Conservation (phyloP, 2,888 invertebrate genomes). For the Steinernema carpocapsae region DNA sequence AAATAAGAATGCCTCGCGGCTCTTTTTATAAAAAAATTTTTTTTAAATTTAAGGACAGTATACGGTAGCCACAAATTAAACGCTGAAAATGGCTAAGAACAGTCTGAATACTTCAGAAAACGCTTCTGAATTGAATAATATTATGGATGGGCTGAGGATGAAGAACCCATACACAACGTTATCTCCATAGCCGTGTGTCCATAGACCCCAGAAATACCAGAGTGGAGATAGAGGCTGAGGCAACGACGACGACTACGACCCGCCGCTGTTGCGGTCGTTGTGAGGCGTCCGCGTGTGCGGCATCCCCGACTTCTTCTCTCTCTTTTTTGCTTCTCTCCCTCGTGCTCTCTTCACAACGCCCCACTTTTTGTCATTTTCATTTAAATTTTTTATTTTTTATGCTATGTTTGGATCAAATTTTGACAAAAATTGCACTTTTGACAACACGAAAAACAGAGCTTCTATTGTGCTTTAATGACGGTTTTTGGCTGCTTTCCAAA, state of each 20-base stretch:
- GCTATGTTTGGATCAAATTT: constrained; percentile 10
- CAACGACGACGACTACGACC: too few species aligned
- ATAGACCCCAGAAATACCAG: constrained; percentile 31
- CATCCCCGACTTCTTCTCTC: too few species aligned
- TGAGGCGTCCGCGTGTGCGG: constrained; percentile 2
- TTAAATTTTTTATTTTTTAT: constrained; percentile 2
- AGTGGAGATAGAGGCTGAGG: constrained; percentile 13
- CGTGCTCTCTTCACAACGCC: neutral
- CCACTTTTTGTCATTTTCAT: neutral
- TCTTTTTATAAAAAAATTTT: too few species aligned
- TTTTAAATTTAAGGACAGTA: too few species aligned
- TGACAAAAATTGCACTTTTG: constrained; percentile 25
- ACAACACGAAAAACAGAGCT: neutral
- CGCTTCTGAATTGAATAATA: too few species aligned
- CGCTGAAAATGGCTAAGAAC: too few species aligned
- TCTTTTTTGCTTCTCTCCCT: too few species aligned
- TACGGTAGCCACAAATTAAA: too few species aligned
- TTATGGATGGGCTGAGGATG: neutral
- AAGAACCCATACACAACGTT: neutral
- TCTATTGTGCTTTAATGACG: too few species aligned
- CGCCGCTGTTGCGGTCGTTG: constrained; percentile 14
- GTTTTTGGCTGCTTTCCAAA: too few species aligned
- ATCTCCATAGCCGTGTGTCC: constrained; percentile 28
- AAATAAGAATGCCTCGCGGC: too few species aligned
- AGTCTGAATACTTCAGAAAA: too few species aligned